phyloP scores from a whole-genome alignment of 2,113 vertebrate genomes.

The Copsychus sechellarum region DNA sequence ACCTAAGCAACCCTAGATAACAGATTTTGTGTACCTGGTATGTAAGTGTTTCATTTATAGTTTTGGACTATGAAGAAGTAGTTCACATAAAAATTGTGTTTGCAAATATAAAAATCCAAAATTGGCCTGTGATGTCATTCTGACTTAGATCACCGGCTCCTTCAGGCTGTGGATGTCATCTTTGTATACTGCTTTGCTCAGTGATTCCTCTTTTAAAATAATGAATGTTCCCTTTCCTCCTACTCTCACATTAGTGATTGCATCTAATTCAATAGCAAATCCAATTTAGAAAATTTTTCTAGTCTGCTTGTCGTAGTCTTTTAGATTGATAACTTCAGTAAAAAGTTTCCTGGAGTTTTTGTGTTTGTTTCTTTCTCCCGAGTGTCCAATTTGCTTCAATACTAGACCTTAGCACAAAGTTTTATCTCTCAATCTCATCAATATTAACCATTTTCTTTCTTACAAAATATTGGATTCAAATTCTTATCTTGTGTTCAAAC shows the following conservation, averaged over 20 bases:
- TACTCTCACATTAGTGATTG: neutral
- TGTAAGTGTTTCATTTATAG: neutral
- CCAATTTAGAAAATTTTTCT: neutral
- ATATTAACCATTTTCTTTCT: neutral
- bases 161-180: slow-evolving; percentile 38
- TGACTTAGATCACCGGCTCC: slow-evolving; percentile 29
- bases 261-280: neutral
- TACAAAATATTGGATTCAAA: neutral
- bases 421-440: neutral
- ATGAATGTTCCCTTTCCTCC: neutral
- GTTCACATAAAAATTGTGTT: neutral
- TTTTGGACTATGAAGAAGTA: neutral
- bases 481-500: neutral
- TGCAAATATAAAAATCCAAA: neutral
- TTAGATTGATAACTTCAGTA: neutral
- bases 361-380: neutral
- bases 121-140: slow-evolving; percentile 5
- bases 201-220: slow-evolving; percentile 30
- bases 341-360: neutral
- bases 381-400: neutral
- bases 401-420: neutral
- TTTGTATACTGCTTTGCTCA: neutral
- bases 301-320: neutral
- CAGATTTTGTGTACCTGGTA: neutral
- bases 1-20: neutral